phyloP scores from a whole-genome alignment of 2,113 vertebrate genomes.

The Ptilonorhynchus violaceus region DNA sequence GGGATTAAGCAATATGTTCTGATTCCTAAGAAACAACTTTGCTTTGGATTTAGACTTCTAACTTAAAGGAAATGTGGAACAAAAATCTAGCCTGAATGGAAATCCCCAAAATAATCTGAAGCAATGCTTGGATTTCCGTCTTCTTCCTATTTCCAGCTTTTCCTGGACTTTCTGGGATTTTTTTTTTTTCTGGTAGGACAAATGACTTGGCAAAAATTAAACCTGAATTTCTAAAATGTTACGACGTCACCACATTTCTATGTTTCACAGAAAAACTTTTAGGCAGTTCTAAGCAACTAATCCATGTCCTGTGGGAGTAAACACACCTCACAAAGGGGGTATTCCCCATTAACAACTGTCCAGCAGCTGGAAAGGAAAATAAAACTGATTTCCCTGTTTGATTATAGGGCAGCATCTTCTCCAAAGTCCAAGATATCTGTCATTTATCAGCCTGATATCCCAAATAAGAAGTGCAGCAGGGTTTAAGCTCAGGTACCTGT shows the following conservation, averaged over 20 bases:
- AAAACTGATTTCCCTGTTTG: not conserved
- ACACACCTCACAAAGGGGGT: not conserved
- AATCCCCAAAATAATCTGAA: conserved; percentile 24
- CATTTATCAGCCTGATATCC: not conserved
- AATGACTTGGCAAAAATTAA: not conserved
- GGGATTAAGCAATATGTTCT: not conserved
- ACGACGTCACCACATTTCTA: not conserved
- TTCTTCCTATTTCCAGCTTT: not conserved
- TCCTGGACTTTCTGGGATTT: not conserved
- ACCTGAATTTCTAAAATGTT: not conserved
- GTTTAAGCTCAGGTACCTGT: not conserved
- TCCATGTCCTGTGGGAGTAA: not conserved
- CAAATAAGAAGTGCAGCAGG: not conserved
- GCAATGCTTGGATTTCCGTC: not conserved
- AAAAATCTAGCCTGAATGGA: not conserved
- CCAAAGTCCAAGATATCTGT: not conserved
- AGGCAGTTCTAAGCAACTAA: not conserved
- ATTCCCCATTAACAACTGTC: not conserved
- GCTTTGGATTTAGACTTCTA: not conserved
- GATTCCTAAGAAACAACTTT: not conserved
- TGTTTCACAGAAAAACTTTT: not conserved
- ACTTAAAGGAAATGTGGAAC: not conserved
- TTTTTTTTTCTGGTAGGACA: not conserved
- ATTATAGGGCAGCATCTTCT: not conserved
- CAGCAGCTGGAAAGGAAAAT: not conserved